Conservation (phyloP, 2,888 invertebrate species). For the Tenodera sinensis region DNA sequence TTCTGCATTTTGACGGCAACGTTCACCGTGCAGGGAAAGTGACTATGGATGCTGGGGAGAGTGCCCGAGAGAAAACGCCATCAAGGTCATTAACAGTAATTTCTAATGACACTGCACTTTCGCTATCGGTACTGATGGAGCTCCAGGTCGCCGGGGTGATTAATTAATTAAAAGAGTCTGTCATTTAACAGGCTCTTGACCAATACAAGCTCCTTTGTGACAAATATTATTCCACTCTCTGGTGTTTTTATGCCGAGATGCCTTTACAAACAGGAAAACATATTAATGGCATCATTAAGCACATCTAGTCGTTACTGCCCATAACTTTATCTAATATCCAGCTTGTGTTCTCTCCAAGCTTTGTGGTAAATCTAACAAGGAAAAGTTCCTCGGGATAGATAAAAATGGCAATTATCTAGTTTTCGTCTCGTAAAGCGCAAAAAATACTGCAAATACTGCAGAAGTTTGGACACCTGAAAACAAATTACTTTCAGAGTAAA, state of each 20-base stretch:
- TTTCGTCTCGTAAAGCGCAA: no score
- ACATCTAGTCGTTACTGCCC: background rate
- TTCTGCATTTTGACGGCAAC: background rate
- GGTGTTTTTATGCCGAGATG: background rate
- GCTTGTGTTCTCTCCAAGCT: no score
- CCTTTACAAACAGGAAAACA: background rate
- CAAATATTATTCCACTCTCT: background rate
- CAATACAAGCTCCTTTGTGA: background rate
- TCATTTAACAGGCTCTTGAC: background rate
- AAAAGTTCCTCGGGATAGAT: no score
- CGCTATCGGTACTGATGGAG: background rate
- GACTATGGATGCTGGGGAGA: background rate
- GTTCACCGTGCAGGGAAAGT: background rate
- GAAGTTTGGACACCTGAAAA: no score
- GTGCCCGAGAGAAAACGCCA: background rate
- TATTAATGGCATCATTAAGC: background rate
- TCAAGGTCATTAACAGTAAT: background rate
- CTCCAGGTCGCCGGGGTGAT: background rate
- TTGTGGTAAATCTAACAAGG: no score
- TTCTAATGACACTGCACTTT: background rate
- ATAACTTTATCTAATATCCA: background rate
- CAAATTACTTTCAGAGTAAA: no score
- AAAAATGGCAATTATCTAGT: no score
- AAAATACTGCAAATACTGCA: no score
- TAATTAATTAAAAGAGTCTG: no score